Conservation (phyloP, 1,140 invertebrate species). For the Apis laboriosa region DNA sequence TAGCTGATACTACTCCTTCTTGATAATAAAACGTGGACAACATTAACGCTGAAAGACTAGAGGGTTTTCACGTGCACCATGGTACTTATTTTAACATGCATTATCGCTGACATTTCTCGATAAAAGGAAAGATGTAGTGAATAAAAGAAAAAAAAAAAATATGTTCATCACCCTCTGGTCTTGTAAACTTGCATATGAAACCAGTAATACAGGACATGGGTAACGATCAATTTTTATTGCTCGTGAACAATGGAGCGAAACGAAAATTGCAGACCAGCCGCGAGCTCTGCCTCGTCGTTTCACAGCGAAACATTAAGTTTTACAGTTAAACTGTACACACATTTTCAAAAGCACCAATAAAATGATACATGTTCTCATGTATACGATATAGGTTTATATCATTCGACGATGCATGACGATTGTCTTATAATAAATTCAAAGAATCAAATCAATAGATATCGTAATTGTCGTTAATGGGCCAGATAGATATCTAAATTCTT, state of each 20-base stretch:
- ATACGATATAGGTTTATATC: slow-evolving; percentile 5
- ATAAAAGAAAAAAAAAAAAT: background rate
- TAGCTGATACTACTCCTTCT: background rate
- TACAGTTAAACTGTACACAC: slow-evolving; percentile 53
- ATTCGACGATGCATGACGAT: slow-evolving; percentile 28
- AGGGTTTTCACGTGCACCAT: background rate
- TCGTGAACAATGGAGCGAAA: slow-evolving; percentile 43
- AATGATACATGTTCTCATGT: slow-evolving; percentile 11
- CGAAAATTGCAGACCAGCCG: slow-evolving; percentile 48
- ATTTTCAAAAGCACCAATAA: slow-evolving; percentile 53
- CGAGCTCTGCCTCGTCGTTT: slow-evolving; percentile 23
- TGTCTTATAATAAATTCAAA: background rate
- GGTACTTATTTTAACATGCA: background rate
- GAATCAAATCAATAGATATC: background rate
- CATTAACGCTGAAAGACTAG: background rate
- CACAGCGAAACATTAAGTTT: slow-evolving; percentile 47
- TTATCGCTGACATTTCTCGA: background rate
- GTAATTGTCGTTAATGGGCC: background rate
- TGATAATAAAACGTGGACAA: background rate
- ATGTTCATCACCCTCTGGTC: background rate
- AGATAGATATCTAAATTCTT: background rate
- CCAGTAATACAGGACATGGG: background rate
- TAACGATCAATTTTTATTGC: slow-evolving; percentile 50
- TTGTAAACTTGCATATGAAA: slow-evolving; percentile 1
- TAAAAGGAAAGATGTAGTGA: background rate